Conservation (phyloP, 2,113 vertebrate genomes). For the Zosterops japonicus region DNA sequence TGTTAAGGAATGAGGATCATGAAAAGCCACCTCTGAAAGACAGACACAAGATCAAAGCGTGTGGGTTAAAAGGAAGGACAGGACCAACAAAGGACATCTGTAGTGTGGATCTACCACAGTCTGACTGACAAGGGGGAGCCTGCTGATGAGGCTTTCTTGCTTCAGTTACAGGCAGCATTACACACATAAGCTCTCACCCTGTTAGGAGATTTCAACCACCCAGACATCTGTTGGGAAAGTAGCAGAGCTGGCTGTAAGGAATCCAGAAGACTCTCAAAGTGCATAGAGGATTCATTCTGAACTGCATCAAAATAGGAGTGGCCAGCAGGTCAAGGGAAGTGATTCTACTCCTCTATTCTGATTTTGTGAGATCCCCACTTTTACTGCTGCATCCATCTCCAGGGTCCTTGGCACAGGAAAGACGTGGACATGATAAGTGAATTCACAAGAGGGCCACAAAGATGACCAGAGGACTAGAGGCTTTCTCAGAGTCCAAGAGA, state of each 20-base stretch:
- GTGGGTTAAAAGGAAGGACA: neutral
- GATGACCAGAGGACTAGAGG: neutral
- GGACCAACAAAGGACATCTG: neutral
- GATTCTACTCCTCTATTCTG: neutral
- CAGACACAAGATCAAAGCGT: neutral
- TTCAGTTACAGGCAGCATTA: neutral
- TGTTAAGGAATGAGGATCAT: neutral
- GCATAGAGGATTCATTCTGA: neutral
- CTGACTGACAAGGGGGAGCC: neutral
- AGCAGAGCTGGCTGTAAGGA: neutral
- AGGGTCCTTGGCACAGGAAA: neutral
- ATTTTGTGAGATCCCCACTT: neutral
- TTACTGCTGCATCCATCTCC: neutral
- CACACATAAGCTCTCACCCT: neutral
- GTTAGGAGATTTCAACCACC: neutral
- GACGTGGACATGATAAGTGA: neutral
- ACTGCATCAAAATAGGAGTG: neutral
- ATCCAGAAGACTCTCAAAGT: neutral
- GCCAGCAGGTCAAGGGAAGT: neutral
- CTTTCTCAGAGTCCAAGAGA: neutral
- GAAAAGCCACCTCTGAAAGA: neutral
- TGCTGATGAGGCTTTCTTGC: neutral
- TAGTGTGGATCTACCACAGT: neutral
- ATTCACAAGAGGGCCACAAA: neutral
- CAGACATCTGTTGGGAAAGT: neutral